phyloP scores from a whole-genome alignment of 2,888 invertebrate genomes.

The Agrochola circellaris region DNA sequence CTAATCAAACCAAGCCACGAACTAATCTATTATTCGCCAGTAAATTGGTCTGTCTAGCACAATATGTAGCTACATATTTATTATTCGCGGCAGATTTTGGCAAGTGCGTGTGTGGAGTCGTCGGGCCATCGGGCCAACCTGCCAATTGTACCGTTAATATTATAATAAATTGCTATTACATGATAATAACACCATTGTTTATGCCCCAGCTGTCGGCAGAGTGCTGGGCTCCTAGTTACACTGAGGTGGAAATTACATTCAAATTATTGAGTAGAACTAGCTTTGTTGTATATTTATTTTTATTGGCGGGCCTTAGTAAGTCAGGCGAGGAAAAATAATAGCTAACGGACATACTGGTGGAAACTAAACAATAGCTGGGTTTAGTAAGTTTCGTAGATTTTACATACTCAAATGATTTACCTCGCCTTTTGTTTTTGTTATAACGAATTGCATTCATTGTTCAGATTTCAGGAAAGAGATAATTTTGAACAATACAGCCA shows the following conservation, averaged over 20 bases:
- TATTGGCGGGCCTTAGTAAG: not conserved
- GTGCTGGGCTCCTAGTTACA: constrained; percentile 5
- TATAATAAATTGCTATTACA: constrained; percentile 41
- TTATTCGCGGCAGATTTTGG: constrained; percentile 54
- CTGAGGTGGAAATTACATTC: constrained; percentile 14
- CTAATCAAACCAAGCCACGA: constrained; percentile 2
- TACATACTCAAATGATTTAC: constrained; percentile 20
- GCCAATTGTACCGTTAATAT: constrained; percentile 44
- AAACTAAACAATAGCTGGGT: constrained; percentile 7
- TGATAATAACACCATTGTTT: constrained; percentile 44
- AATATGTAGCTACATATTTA: constrained; percentile 37
- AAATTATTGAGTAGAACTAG: not conserved
- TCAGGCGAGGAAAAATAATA: not conserved
- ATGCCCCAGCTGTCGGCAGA: constrained; percentile 18
- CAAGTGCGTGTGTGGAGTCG: constrained; percentile 15
- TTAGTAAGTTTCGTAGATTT: not conserved
- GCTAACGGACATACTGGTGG: not conserved
- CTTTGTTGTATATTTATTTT: not conserved
- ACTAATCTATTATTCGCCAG: constrained; percentile 4
- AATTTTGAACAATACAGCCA: not conserved
- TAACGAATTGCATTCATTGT: not conserved
- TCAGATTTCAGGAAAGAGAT: not conserved
- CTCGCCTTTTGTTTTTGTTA: not conserved
- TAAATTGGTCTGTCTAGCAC: constrained; percentile 25
- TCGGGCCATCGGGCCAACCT: not conserved